Conservation (phyloP, 2,888 invertebrate genomes). For the Sinodicranocentrus sp. region DNA sequence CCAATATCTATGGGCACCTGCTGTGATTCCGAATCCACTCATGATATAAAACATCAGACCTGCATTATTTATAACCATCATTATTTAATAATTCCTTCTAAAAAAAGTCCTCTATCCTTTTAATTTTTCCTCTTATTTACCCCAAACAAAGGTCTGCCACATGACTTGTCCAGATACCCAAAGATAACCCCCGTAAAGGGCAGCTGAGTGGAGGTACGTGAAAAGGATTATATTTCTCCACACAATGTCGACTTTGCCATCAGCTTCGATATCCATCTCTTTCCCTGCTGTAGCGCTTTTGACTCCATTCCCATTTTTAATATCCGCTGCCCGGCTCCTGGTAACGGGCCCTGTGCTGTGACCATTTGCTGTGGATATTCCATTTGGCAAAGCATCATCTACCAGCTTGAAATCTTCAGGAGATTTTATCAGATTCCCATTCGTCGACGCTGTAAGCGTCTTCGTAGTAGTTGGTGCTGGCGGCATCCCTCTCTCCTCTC, state of each 20-base stretch:
- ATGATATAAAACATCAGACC: constrained; percentile 87
- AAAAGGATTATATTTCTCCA: constrained; percentile 91
- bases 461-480: constrained; percentile 75
- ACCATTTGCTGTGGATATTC: constrained; percentile 34
- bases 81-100: too few relatives aligned
- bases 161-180: constrained; percentile 80
- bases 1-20: constrained; percentile 98
- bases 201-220: constrained; percentile 86
- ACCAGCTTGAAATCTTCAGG: constrained; percentile 59
- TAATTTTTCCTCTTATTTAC: constrained; percentile 64
- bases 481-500: constrained; percentile 64
- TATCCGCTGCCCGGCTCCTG: background rate
- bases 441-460: constrained; percentile 69
- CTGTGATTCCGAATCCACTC: constrained; percentile 96
- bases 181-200: constrained; percentile 87
- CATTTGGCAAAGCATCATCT: constrained; percentile 41
- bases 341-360: constrained; percentile 15
- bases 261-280: constrained; percentile 43
- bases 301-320: constrained; percentile 1
- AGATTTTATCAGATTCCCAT: constrained; percentile 65
- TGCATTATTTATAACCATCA: constrained; percentile 78
- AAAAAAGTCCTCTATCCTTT: too few relatives aligned
- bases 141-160: constrained; percentile 75
- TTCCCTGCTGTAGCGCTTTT: constrained; percentile 3
- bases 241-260: constrained; percentile 80